Conservation (phyloP, 2,797 vertebrate species). For the Acropternis orthonyx region DNA sequence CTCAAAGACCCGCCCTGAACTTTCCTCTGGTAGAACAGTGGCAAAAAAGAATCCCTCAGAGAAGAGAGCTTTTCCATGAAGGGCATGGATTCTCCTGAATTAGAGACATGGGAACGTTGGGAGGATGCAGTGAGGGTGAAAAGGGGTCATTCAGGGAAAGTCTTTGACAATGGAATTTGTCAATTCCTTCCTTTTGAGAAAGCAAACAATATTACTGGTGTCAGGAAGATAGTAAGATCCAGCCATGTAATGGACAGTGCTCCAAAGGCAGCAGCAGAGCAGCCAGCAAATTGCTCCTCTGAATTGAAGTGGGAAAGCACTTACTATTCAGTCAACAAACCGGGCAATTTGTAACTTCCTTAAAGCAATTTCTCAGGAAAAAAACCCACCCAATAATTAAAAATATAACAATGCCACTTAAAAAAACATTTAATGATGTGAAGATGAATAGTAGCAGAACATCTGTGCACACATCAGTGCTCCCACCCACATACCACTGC, state of each 20-base stretch:
- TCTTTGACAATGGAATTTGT: background rate
- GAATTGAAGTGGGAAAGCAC: background rate
- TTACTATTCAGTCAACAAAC: background rate
- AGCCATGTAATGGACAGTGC: background rate
- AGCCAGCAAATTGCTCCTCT: background rate
- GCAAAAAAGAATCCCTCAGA: background rate
- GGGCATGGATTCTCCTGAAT: background rate
- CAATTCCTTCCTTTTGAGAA: background rate
- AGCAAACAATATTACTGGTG: background rate
- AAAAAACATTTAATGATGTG: background rate
- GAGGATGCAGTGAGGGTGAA: background rate
- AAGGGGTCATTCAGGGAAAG: background rate
- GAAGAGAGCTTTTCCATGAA: background rate
- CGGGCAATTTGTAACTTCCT: background rate
- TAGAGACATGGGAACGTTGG: background rate
- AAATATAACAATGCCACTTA: background rate
- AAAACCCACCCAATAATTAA: background rate
- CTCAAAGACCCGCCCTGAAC: background rate
- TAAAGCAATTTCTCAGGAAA: background rate
- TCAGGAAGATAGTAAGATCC: background rate
- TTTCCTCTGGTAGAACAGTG: background rate
- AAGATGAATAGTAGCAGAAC: background rate
- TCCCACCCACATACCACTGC: background rate
- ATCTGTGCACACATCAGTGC: background rate
- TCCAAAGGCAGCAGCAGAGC: background rate